Evolutionary conservation across 37 sponge, comb jelly and placozoan species (phyloP), one percentile per base, ranked within the genome.

Genomic region (Axinella damicornis): DNA sequence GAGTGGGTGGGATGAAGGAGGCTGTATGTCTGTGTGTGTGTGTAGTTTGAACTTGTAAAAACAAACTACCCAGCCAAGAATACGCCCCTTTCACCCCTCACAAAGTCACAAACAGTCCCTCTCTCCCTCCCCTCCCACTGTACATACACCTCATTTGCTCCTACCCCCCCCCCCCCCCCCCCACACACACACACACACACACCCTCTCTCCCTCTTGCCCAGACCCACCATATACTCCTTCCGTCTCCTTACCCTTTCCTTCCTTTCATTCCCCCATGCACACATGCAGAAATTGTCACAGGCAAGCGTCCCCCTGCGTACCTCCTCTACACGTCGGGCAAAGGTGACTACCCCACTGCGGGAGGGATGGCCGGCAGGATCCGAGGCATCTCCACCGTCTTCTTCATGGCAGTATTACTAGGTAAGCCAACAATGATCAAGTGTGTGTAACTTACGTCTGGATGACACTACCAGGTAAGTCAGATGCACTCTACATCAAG

Each of bases 371-470:
- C 89, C 6, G 69, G 77, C 13, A 67, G 89, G 57, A 37, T 89
- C 13, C 65, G 65, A 30, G 89, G 89, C 21, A 89, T 89, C 65
- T 77, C 89, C 0, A 89, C 89, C 37, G 77, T 82, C 32, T 89
- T 89, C 83, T 73, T 82, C 60, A 66, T 89, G 58, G 89, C 89
- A 5, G 83, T 82, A 1, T 38, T 89, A 20, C 62, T 82, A 41
- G 83, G 89, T 83, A 57, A 69, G 88, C 21, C 2, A 6, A n/a
- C n/a, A n/a, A 46, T 46, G 46, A 46, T 46, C 46, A 12, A 12
- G 4, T 9, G 9, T 46, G 46, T 9, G 9, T 4, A 46, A 4
- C 46, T 46, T 46, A n/a, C n/a, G n/a, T n/a, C n/a, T n/a, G n/a
- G n/a, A n/a, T n/a, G n/a, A n/a, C n/a, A n/a, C n/a, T n/a, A n/a